Evolutionary conservation across 2,113 vertebrate genomes (phyloP).

Genomic region (Merops nubicus): DNA sequence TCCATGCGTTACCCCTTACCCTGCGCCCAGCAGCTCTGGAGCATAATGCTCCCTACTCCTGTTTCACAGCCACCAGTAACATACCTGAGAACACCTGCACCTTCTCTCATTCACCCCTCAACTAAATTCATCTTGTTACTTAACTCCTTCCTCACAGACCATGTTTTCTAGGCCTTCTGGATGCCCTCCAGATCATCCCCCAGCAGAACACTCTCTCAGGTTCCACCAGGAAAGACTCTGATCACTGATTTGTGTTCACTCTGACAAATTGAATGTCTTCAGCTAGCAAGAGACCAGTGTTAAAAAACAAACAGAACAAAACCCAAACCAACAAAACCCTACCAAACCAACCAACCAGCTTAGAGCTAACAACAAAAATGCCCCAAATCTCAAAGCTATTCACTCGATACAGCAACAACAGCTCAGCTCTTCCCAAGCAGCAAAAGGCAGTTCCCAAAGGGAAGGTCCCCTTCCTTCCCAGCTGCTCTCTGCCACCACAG

Average conservation of each 20-base stretch:
- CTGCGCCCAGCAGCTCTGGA: not conserved
- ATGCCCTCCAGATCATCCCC: not conserved
- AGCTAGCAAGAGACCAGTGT: not conserved
- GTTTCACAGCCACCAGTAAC: not conserved
- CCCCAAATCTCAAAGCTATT: not conserved
- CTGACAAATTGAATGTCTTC: not conserved
- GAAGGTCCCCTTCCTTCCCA: not conserved
- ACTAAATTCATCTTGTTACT: not conserved
- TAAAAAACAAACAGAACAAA: not conserved
- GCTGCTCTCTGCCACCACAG: too few species aligned
- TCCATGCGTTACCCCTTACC: not conserved
- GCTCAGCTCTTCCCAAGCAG: not conserved
- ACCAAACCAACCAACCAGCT: not conserved
- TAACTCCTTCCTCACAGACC: not conserved
- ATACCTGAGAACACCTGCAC: rapidly evolving
- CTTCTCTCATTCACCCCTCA: not conserved
- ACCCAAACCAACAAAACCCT: too few species aligned
- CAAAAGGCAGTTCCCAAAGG: not conserved
- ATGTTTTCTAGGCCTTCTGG: not conserved
- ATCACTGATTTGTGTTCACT: not conserved
- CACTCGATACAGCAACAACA: not conserved
- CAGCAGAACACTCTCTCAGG: not conserved
- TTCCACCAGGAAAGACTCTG: not conserved
- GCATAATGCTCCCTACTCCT: not conserved
- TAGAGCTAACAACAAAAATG: not conserved